Conservation (phyloP, 2,888 invertebrate genomes). For the Notodonta ziczac region DNA sequence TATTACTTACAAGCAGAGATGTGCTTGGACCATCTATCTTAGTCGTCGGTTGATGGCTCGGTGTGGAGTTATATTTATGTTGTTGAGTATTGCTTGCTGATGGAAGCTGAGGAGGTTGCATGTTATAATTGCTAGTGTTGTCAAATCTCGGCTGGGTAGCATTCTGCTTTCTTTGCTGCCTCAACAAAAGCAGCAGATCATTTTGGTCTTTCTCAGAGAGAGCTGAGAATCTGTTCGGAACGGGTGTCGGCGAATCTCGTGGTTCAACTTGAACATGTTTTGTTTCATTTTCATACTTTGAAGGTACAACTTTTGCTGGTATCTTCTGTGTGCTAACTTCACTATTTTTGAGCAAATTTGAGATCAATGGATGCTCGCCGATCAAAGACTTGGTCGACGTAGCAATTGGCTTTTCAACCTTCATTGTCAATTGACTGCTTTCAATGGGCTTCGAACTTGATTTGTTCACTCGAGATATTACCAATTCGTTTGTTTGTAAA, state of each 20-base stretch:
- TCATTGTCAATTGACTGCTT: conserved; percentile 15
- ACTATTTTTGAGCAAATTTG: conserved; percentile 16
- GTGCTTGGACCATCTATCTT: conserved; percentile 16
- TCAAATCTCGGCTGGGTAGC: conserved; percentile 18
- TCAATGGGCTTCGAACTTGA: conserved; percentile 10
- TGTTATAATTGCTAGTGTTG: conserved; percentile 17
- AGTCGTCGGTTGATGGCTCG: conserved; percentile 16
- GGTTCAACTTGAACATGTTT: conserved; percentile 14
- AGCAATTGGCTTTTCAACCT: conserved; percentile 15
- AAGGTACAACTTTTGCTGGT: conserved; percentile 7
- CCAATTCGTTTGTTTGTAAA: conserved; percentile 9
- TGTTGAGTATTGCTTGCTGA: neutral
- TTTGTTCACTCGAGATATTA: conserved; percentile 9
- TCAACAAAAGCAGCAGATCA: conserved; percentile 58
- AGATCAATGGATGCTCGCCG: conserved; percentile 22
- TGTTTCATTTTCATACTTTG: conserved; percentile 9
- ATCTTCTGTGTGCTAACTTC: neutral
- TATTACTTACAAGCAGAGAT: conserved; percentile 9
- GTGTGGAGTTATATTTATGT: neutral
- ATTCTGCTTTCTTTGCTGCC: conserved; percentile 60
- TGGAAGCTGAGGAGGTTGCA: conserved; percentile 3
- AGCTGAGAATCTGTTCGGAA: conserved; percentile 15
- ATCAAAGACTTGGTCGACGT: neutral
- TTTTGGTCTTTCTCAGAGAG: conserved; percentile 63
- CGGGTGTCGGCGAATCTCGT: neutral